These are phyloP conservation scores for Drosophila punjabiensis DNA, from an alignment of 1,140 invertebrate genomes.

Conservation along the genomic window DNA sequence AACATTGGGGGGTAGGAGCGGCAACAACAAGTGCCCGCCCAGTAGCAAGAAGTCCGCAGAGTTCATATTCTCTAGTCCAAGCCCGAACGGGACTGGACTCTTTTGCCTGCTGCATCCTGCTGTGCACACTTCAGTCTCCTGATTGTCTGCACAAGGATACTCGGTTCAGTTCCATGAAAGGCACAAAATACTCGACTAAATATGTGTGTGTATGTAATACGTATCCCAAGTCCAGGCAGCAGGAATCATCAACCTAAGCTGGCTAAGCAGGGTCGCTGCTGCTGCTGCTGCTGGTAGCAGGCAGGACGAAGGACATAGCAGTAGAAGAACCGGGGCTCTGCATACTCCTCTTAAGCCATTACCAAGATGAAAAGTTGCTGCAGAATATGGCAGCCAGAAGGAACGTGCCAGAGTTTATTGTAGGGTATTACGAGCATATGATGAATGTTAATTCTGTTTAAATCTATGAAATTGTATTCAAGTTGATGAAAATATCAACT, in stretches of 20 bases:
- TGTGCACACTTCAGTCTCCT: slow-evolving; percentile 52
- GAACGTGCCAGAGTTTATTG: slow-evolving; percentile 17
- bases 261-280: slow-evolving; percentile 34
- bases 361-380: slow-evolving; percentile 46
- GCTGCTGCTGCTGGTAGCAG: not conserved
- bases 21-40: slow-evolving; percentile 73
- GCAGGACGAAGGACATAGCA: slow-evolving; percentile 2
- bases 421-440: slow-evolving; percentile 3
- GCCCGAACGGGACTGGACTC: slow-evolving; percentile 7
- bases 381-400: slow-evolving; percentile 24
- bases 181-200: slow-evolving; percentile 36
- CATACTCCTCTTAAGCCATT: slow-evolving; percentile 34
- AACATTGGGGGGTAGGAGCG: slow-evolving; percentile 5
- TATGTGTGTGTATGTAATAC: slow-evolving; percentile 18
- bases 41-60: slow-evolving; percentile 8
- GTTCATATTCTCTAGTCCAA: slow-evolving; percentile 7
- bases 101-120: slow-evolving; percentile 60
- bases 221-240: slow-evolving; percentile 28
- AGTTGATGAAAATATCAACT: no score
- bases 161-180: slow-evolving; percentile 58
- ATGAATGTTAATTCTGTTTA: no score
- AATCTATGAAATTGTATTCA: not conserved
- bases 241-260: slow-evolving; percentile 64
- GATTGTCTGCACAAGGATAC: slow-evolving; percentile 43
- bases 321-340: slow-evolving; percentile 19